Evolutionary conservation across 2,888 invertebrate species (phyloP), one percentile per base, ranked within the genome.

Genomic region (Clivina fossor): DNA sequence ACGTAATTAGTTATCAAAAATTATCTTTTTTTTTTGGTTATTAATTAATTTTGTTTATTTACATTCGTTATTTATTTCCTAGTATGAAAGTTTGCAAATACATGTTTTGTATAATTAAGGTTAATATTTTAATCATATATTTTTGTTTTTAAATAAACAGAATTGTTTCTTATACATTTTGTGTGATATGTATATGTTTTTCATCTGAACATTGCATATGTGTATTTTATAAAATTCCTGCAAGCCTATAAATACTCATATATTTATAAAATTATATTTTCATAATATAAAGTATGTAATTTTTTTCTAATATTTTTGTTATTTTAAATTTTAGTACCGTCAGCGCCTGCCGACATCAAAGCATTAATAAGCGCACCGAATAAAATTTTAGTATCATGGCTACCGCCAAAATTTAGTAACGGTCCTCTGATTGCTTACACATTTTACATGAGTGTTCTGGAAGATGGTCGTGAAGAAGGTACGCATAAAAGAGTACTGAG

Each of bases 281-380:
- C n/a, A n/a, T n/a, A n/a, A n/a, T n/a, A n/a, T n/a, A n/a, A n/a
- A n/a, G n/a, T n/a, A n/a, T n/a, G n/a, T n/a, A n/a, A n/a, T n/a
- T n/a, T n/a, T n/a, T n/a, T n/a, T n/a, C n/a, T n/a, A n/a, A n/a
- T n/a, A n/a, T n/a, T n/a, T n/a, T n/a, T n/a, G n/a, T n/a, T n/a
- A n/a, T n/a, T 48, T 46, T 58, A 20, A 58, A 30, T 60, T 56
- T 54, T 74, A 92, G 91, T 91, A 35, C 94, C 94, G 57, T 91
- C 91, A 51, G 84, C 90, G 33, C 94, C 94, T 33, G 89, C 90
- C 28, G 90, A 90, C 65, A 90, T 95, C 63, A 95, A 94, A 78
- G 93, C 93, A 2, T 86, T 90, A 50, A 85, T 91, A 48, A 90
- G 90, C 61, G 90, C 91, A 28, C 81, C 86, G 32, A 90, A 88